A percentile compares a stretch with the other conserved stretches of the same genome.
phyloP scores from a whole-genome alignment of 2,888 invertebrate species.

The Mimas tiliae region DNA sequence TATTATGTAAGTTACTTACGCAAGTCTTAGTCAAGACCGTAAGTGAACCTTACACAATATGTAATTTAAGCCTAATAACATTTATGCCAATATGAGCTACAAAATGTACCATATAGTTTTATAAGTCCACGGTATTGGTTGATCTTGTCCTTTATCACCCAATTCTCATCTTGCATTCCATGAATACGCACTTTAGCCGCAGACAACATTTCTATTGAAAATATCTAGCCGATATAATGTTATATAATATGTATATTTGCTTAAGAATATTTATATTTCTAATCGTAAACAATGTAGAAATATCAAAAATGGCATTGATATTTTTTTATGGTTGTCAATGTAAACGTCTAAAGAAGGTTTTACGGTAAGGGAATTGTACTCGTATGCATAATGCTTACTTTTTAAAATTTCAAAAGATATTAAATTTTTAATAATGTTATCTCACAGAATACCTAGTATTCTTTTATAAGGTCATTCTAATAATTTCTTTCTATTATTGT shows the following conservation, averaged over 20 bases:
- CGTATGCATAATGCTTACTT: too few species aligned
- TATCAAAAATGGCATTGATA: neutral
- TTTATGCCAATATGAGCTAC: too few species aligned
- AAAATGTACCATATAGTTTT: conserved; percentile 85
- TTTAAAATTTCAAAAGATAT: too few species aligned
- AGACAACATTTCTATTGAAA: conserved; percentile 70
- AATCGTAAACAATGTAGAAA: neutral
- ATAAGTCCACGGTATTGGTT: conserved; percentile 87
- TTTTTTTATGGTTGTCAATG: neutral
- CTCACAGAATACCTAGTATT: too few species aligned
- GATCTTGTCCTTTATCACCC: conserved; percentile 87
- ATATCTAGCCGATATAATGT: neutral
- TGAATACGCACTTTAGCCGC: conserved; percentile 85
- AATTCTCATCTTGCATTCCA: conserved; percentile 86
- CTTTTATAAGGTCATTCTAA: too few species aligned
- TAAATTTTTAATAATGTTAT: neutral
- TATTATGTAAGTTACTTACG: too few species aligned
- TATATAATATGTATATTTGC: neutral
- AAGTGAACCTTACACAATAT: too few species aligned
- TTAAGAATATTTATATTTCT: neutral
- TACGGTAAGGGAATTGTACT: neutral
- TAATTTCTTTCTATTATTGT: too few species aligned
- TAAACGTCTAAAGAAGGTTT: neutral
- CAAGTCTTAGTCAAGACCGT: too few species aligned
- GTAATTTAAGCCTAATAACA: too few species aligned